A percentile compares a stretch with the other conserved stretches of the same genome.
These are phyloP conservation scores for Phengaris arion DNA, from an alignment of 2,888 invertebrate genomes.

Conservation along the genomic window DNA sequence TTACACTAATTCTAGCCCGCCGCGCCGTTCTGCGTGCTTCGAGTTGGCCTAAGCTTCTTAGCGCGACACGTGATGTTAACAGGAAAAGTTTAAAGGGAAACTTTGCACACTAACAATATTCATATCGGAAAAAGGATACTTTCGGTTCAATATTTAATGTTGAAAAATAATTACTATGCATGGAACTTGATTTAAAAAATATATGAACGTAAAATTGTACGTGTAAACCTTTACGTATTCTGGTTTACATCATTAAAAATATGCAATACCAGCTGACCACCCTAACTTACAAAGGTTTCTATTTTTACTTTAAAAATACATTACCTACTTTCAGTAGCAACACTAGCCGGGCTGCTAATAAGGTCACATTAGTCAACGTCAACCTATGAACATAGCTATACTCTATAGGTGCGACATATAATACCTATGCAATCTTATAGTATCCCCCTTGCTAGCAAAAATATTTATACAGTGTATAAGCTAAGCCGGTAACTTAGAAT, in stretches of 20 bases:
- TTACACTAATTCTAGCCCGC: neutral
- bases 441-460: no score
- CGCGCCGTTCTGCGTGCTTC: neutral
- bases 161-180: neutral
- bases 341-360: no score
- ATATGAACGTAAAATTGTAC: neutral
- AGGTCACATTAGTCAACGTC: no score
- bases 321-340: no score
- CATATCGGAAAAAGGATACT: neutral
- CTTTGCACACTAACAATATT: neutral
- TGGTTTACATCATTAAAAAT: conserved; percentile 10
- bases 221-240: neutral
- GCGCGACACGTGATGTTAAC: neutral
- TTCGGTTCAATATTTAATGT: neutral
- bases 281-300: no score
- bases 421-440: no score
- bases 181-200: neutral
- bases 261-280: neutral
- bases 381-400: no score
- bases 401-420: no score
- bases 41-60: neutral
- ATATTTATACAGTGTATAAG: no score
- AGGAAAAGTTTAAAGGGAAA: neutral
- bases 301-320: no score
- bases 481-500: no score